Evolutionary conservation across 2,797 vertebrate genomes (phyloP), one percentile per base, ranked within the genome.

Genomic region (Gobionotothen gibberifrons): DNA sequence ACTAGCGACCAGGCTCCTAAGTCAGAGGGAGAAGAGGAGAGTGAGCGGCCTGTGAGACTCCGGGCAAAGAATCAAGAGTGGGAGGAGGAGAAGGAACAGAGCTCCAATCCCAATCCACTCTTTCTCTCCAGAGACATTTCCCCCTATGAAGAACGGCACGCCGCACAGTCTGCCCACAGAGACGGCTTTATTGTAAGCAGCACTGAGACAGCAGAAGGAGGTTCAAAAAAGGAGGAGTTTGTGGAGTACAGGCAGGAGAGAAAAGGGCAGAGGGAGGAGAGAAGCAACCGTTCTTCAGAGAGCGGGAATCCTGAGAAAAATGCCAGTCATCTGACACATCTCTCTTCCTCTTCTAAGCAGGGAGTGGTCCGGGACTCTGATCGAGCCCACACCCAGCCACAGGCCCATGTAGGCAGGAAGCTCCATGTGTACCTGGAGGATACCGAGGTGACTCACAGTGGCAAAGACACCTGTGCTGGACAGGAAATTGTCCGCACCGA

Each of bases 391-490:
- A 26, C 56, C 83, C 85, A 69, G 56, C 74, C 78, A 26, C 83
- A 79, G 48, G 81, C 71, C 14, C 75, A 69, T 62, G 51, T 83
- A 87, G 77, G 88, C 71, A 85, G 22, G 71, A 89, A 7, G 52
- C 87, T 93, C 48, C 89, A 89, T 19, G 92, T 93, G 56, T 93
- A 93, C 81, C 81, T 93, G 72, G 91, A 94, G 83, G 93, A 94
- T 70, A 94, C 91, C 10, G 91, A 92, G 0, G 89, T 94, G 77
- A 87, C 39, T 73, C 76, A 90, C 0, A 54, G 62, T 0, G 82
- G 78, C 8, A 12, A 54, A 13, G 69, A 85, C 40, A 11, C 13
- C 2, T 1, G 48, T 13, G 15, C 42, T 21, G 70, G 70, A 52
- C 58, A 84, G 81, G 85, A 90, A 78, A 69, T 93, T 4, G 44